Evolutionary conservation across 2,113 vertebrate genomes (phyloP), one percentile per base, ranked within the genome.

Genomic region (Promerops cafer): DNA sequence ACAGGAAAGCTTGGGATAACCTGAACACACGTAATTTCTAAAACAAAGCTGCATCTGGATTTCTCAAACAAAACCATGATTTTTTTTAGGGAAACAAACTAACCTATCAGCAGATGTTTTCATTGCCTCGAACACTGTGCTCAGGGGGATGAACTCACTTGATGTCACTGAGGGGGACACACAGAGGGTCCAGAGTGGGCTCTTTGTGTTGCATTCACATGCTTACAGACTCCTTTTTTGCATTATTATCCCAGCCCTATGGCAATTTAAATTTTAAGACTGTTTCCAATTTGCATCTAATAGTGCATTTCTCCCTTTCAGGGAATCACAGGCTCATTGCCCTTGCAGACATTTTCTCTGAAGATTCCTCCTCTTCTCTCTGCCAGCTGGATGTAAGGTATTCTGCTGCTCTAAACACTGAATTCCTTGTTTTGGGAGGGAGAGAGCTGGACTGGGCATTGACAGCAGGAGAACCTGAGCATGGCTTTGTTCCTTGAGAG

Each of bases 301-400:
- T 22, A 52, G 23, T 35, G 3, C 30, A 13, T 96, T 86, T 90
- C 40, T 89, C 15, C 26, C n/a, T 89, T 39, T n/a, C 75, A 99
- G 99, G 99, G 27, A 98, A 98, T 89, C 97, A 98, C 30, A 98
- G 98, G 57, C 97, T 99, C 33, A 87, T 98, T 61, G 98, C 98
- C 39, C 95, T 99, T 80, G 98, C 98, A 59, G 98, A 98, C 56
- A 98, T 99, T 61, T 99, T 99, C 97, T 98, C 98, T 50, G 98
- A 98, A 93, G 89, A 98, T 76, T 98, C 98, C 23, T 97, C 97
- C 7, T 98, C 98, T 94, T 97, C 97, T 37, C 96, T 99, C 70
- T 98, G 96, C 87, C 97, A 97, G 53, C 96, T 99, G 66, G 98
- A 99, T 93, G 97, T 99, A 96, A 99, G 99, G 99, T 99, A 98